A percentile compares a stretch with the other conserved stretches of the same genome.
These are phyloP conservation scores for Eugnorisma glareosa DNA, from an alignment of 2,888 invertebrate genomes.

Conservation along the genomic window DNA sequence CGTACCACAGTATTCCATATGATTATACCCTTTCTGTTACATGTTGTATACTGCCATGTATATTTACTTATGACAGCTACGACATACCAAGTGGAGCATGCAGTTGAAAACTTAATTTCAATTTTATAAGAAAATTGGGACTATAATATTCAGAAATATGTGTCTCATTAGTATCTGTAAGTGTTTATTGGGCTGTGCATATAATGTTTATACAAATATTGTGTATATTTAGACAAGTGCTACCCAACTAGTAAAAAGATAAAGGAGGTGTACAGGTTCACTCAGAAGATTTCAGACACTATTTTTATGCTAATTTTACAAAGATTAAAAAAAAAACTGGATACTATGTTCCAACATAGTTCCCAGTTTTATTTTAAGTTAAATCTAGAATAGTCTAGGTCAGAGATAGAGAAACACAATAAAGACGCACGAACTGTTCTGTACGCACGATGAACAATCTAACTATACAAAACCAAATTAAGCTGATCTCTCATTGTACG, in stretches of 20 bases:
- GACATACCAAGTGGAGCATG: not conserved
- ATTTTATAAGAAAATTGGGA: not conserved
- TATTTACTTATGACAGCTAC: not conserved
- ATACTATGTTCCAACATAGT: too few relatives aligned
- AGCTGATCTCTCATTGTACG: too few relatives aligned
- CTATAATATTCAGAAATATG: not conserved
- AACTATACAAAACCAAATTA: too few relatives aligned
- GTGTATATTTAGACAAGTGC: not conserved
- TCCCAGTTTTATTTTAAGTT: not conserved
- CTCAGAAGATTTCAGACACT: not conserved
- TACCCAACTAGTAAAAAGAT: not conserved
- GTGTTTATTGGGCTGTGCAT: not conserved
- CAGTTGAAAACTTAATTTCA: not conserved
- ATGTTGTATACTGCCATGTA: too few relatives aligned
- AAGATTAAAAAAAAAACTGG: not conserved
- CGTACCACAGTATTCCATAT: too few relatives aligned
- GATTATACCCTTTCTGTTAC: too few relatives aligned
- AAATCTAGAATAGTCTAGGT: not conserved
- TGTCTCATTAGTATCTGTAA: not conserved
- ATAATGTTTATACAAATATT: not conserved
- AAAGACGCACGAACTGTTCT: too few relatives aligned
- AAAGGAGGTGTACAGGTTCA: not conserved
- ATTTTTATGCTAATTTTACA: not conserved
- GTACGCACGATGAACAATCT: not conserved
- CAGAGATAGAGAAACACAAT: not conserved